Evolutionary conservation across 2,113 vertebrate species (phyloP).

Genomic region (Empidonax alnorum): DNA sequence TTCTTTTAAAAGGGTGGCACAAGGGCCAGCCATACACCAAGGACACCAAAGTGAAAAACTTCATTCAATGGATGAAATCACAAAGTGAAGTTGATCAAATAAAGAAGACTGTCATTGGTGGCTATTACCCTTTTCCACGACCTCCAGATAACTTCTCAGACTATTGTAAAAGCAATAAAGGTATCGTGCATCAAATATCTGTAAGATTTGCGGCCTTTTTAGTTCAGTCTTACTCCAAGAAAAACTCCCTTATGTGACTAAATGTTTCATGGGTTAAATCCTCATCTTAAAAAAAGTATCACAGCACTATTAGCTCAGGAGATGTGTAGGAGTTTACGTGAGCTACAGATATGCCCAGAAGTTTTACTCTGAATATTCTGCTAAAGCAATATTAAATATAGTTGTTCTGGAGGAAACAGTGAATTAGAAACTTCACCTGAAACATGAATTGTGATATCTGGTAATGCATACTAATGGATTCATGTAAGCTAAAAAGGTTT

Average conservation of each 20-base stretch:
- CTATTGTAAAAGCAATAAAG: slow-evolving; percentile 74
- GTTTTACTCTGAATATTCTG: not conserved
- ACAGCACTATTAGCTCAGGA: not conserved
- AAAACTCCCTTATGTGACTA: not conserved
- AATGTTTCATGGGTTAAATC: not conserved
- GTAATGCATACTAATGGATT: not conserved
- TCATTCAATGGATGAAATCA: slow-evolving; percentile 87
- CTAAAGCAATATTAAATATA: not conserved
- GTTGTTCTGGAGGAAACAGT: not conserved
- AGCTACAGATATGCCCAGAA: not conserved
- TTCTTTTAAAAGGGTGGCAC: slow-evolving; percentile 77
- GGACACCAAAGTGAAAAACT: slow-evolving; percentile 82
- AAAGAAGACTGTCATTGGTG: slow-evolving; percentile 82
- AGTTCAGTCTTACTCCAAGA: not conserved
- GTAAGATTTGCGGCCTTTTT: not conserved
- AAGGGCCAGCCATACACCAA: slow-evolving; percentile 84
- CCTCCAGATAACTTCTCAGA: slow-evolving; percentile 78
- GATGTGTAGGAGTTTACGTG: not conserved
- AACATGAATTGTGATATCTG: not conserved
- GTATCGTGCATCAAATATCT: slow-evolving; percentile 44
- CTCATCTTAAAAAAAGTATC: not conserved
- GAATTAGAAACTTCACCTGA: not conserved
- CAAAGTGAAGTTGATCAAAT: slow-evolving; percentile 76
- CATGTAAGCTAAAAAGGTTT: not conserved
- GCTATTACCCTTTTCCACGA: slow-evolving; percentile 85